Conservation (phyloP, 1,140 invertebrate genomes). For the Drosophila prosaltans region DNA sequence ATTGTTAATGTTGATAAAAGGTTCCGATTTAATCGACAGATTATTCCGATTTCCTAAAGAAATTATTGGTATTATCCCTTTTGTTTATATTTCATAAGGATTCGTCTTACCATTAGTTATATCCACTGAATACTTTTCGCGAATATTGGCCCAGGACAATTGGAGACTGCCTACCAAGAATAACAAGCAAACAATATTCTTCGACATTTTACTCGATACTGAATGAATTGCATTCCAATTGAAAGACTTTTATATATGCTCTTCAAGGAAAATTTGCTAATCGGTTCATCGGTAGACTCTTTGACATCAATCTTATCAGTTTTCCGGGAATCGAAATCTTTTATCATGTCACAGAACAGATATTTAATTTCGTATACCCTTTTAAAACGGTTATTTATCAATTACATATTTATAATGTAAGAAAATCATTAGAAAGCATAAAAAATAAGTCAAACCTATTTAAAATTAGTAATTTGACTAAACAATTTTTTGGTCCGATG, state of each 20-base stretch:
- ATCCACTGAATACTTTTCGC: conserved; percentile 31
- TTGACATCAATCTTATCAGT: no score
- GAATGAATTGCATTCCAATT: background rate
- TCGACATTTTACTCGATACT: conserved; percentile 33
- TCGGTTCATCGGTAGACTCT: no score
- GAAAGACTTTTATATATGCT: background rate
- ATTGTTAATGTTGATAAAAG: conserved; percentile 31
- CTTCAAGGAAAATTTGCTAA: background rate
- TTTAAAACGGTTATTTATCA: no score
- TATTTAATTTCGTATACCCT: no score
- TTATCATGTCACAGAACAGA: no score
- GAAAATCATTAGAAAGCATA: no score
- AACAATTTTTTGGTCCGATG: no score
- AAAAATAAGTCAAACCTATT: no score
- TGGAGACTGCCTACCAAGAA: conserved; percentile 11
- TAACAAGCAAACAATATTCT: conserved; percentile 25
- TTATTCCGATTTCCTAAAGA: conserved; percentile 21
- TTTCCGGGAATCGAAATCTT: no score
- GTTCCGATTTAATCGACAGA: conserved; percentile 20
- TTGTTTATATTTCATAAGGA: background rate
- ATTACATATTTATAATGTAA: no score
- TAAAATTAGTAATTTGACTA: no score
- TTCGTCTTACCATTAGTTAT: conserved; percentile 18
- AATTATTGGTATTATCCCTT: background rate
- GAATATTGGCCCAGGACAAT: background rate